Evolutionary conservation across 2,113 vertebrate genomes (phyloP).

Genomic region (Prionailurus viverrinus): DNA sequence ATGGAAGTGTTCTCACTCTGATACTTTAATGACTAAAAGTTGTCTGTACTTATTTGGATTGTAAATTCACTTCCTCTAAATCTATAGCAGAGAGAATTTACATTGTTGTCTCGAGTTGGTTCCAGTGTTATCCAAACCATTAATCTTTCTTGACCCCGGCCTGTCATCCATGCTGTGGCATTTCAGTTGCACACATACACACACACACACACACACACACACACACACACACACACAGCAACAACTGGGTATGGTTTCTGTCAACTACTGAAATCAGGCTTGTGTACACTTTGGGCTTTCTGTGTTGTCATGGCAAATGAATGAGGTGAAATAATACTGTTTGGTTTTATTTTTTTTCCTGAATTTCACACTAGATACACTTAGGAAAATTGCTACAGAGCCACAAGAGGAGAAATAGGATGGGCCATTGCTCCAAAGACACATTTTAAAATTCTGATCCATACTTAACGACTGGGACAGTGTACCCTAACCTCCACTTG

Average conservation of each 20-base stretch:
- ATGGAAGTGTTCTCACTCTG: not conserved
- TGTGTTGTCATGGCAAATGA: not conserved
- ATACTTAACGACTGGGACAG: not conserved
- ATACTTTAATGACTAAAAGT: not conserved
- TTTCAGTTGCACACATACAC: too few relatives aligned
- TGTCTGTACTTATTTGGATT: not conserved
- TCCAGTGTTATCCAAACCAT: not conserved
- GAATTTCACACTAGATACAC: not conserved
- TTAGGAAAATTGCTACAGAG: not conserved
- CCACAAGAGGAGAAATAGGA: not conserved
- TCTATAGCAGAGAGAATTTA: not conserved
- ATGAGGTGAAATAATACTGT: not conserved
- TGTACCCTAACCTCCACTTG: not conserved
- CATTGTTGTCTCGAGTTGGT: not conserved
- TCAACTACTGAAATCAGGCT: not conserved
- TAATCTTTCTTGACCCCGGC: not conserved
- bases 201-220: not conserved
- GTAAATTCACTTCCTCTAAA: not conserved
- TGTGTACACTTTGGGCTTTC: not conserved
- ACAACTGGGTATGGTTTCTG: not conserved
- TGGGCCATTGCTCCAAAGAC: not conserved
- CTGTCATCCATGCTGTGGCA: not conserved
- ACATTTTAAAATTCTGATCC: conserved; percentile 40
- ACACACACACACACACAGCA: too few relatives aligned
- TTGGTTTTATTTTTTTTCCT: not conserved